phyloP scores from a whole-genome alignment of 64 coral and sea anemone species.

The Stylophora pistillata region DNA sequence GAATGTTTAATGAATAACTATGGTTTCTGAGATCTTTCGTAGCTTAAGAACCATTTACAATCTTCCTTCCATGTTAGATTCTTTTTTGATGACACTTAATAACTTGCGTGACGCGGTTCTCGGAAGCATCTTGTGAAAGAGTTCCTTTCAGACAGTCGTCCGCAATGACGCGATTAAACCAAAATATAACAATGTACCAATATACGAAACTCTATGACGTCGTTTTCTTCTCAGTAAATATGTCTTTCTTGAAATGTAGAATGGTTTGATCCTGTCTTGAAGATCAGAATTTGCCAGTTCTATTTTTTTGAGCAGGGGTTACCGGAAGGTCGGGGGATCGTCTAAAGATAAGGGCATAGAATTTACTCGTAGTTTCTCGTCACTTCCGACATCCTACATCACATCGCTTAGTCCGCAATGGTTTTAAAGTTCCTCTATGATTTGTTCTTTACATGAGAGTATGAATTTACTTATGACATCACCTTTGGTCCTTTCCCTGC shows the following conservation, averaged over 20 bases:
- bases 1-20: neutral
- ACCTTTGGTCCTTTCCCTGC: neutral
- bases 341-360: neutral
- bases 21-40: neutral
- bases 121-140: neutral
- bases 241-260: too few relatives aligned
- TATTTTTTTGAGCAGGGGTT: neutral
- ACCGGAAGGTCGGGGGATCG: neutral
- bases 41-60: neutral
- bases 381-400: neutral
- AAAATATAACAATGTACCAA: neutral
- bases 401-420: neutral
- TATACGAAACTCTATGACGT: neutral
- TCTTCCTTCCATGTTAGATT: neutral
- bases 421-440: neutral
- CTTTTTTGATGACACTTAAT: neutral
- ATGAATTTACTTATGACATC: constrained; percentile 26
- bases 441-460: neutral
- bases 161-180: neutral
- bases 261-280: too few relatives aligned
- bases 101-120: neutral
- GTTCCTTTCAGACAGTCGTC: neutral
- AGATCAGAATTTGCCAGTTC: neutral
- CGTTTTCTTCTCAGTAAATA: neutral
- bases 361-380: neutral